phyloP scores from a whole-genome alignment of 2,797 vertebrate genomes.

The Pteronotus mesoamericanus region DNA sequence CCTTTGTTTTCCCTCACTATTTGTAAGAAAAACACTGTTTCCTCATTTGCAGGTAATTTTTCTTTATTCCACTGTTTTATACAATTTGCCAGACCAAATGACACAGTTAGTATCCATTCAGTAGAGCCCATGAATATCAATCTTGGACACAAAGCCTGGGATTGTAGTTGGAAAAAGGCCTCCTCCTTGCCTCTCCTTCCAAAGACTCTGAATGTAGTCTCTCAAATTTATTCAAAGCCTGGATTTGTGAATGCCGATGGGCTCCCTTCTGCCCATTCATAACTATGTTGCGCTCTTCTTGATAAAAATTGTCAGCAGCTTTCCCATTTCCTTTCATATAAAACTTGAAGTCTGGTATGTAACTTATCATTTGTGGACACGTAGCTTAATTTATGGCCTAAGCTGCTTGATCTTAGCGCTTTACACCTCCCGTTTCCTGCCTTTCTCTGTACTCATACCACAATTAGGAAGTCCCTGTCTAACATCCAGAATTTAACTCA shows the following conservation, averaged over 20 bases:
- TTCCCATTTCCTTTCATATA: background rate
- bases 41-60: background rate
- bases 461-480: background rate
- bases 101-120: slow-evolving; percentile 23
- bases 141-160: slow-evolving; percentile 10
- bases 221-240: slow-evolving; percentile 5
- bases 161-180: background rate
- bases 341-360: background rate
- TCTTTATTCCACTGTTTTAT: background rate
- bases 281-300: background rate
- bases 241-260: background rate
- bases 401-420: background rate
- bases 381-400: background rate
- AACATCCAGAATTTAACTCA: background rate
- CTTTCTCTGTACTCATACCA: background rate
- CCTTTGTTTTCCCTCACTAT: background rate
- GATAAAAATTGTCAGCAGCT: background rate
- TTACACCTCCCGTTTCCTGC: background rate
- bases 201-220: slow-evolving; percentile 15
- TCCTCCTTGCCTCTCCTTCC: background rate
- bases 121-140: slow-evolving; percentile 19
- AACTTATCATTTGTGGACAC: background rate
- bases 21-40: background rate
- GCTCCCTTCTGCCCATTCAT: background rate
- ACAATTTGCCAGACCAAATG: background rate